Evolutionary conservation across 2,113 vertebrate genomes (phyloP).

Genomic region (Peromyscus maniculatus): DNA sequence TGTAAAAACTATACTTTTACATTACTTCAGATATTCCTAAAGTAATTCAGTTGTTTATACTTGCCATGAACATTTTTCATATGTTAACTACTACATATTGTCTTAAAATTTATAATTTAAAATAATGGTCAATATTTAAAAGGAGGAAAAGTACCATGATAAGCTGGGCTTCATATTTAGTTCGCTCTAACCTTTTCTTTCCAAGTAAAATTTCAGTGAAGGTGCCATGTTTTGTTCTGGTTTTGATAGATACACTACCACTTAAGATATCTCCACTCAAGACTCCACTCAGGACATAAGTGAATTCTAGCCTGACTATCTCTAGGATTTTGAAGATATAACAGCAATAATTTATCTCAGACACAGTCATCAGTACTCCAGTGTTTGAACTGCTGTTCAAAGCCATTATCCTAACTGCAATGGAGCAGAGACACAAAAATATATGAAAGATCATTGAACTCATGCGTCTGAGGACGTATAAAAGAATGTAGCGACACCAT

Average conservation of each 20-base stretch:
- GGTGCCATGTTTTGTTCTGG: slow-evolving; percentile 3
- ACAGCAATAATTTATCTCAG: slow-evolving; percentile 50
- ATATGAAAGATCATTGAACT: slow-evolving; percentile 46
- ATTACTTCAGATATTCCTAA: slow-evolving; percentile 48
- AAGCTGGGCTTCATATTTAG: neutral
- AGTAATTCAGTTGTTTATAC: slow-evolving; percentile 20
- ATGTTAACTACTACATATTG: slow-evolving; percentile 6
- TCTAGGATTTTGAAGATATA: slow-evolving; percentile 41
- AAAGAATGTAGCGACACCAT: neutral
- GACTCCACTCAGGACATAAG: neutral
- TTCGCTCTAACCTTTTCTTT: neutral
- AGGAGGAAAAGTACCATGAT: neutral
- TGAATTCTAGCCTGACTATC: slow-evolving; percentile 34
- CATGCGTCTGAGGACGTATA: slow-evolving; percentile 6
- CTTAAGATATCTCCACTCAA: neutral
- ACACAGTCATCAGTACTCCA: neutral
- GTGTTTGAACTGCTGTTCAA: slow-evolving; percentile 25
- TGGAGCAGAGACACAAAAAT: neutral
- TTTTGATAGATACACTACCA: neutral
- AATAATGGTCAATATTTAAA: slow-evolving; percentile 28
- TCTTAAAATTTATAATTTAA: slow-evolving; percentile 33
- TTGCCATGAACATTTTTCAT: slow-evolving; percentile 16
- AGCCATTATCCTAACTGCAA: slow-evolving; percentile 28
- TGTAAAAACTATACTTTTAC: slow-evolving; percentile 4
- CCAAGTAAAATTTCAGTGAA: slow-evolving; percentile 46